Conservation (phyloP, 2,113 vertebrate genomes). For the Gadus chalcogrammus region DNA sequence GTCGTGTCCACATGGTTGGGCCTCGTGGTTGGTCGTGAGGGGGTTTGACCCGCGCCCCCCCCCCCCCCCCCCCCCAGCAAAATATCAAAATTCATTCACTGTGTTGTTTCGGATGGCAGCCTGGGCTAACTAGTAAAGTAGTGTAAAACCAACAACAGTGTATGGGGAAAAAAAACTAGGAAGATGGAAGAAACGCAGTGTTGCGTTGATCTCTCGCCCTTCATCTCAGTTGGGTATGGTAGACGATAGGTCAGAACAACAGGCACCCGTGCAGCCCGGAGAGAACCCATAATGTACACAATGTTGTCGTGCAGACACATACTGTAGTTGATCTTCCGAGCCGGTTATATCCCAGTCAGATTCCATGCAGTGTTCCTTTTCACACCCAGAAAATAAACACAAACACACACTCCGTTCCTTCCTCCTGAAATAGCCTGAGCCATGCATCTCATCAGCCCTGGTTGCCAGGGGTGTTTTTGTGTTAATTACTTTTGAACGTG, state of each 20-base stretch:
- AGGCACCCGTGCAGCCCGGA: constrained; percentile 36
- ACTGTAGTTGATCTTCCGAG: constrained; percentile 21
- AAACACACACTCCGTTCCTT: constrained; percentile 23
- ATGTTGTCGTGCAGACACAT: constrained; percentile 33
- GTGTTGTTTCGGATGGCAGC: no score
- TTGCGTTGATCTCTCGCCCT: constrained; percentile 17
- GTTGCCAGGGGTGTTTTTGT: constrained; percentile 34
- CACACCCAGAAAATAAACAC: constrained; percentile 43
- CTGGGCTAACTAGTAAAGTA: no score
- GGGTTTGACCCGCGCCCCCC: no score
- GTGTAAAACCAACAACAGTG: no score
- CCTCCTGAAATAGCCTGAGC: constrained; percentile 51
- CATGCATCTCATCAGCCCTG: constrained; percentile 34
- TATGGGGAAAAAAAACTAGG: no score
- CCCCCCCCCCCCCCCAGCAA: no score
- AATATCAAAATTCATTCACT: no score
- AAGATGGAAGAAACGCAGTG: background rate
- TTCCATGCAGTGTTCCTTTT: constrained; percentile 25
- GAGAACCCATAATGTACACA: constrained; percentile 25
- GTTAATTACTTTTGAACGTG: constrained; percentile 43
- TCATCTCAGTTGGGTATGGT: background rate
- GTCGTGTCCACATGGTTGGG: no score
- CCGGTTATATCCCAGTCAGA: constrained; percentile 27
- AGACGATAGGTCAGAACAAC: constrained; percentile 16
- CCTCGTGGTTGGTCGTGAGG: no score